A percentile compares a stretch with the other conserved stretches of the same genome.
These are phyloP conservation scores for Dreissena polymorpha DNA, from an alignment of 1,140 invertebrate genomes.

Conservation along the genomic window DNA sequence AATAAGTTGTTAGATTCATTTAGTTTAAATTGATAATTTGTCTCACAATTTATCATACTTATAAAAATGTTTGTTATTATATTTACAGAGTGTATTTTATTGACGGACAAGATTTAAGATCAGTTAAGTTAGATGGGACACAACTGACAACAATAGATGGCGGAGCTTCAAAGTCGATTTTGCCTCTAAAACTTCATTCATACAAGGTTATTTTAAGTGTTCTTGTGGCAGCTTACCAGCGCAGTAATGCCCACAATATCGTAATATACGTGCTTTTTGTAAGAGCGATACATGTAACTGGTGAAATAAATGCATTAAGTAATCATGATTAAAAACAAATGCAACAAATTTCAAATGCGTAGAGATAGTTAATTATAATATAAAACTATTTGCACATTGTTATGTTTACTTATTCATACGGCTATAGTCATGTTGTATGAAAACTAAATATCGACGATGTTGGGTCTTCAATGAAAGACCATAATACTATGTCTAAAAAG, in stretches of 20 bases:
- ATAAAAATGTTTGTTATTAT: neutral
- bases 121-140: neutral
- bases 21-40: too few species aligned
- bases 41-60: neutral
- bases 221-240: neutral
- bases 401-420: too few species aligned
- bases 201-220: neutral
- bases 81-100: conserved; percentile 27
- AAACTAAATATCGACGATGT: neutral
- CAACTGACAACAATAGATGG: neutral
- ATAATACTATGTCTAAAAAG: neutral
- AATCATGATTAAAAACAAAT: neutral
- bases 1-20: too few species aligned
- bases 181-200: neutral
- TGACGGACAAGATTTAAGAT: neutral
- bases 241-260: too few species aligned
- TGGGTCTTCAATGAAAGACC: neutral
- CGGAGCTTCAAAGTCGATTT: neutral
- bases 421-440: neutral
- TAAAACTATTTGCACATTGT: neutral
- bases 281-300: neutral
- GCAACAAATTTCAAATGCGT: neutral
- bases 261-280: too few species aligned
- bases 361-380: neutral
- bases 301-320: too few species aligned